Conservation (phyloP, 2,113 vertebrate genomes). For the Anseranas semipalmata region DNA sequence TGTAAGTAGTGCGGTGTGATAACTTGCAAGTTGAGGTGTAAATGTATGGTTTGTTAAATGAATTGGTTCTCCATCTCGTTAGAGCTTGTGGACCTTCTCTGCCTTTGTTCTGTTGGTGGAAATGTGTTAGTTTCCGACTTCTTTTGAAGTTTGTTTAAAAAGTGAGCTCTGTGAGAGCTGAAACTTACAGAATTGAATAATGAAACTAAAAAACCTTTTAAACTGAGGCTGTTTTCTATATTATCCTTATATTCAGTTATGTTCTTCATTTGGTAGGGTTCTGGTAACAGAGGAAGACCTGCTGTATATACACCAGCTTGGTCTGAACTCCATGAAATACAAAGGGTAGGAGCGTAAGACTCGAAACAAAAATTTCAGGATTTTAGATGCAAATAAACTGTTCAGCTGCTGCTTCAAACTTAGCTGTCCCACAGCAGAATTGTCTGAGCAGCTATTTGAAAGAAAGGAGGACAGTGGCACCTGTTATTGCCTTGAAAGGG, state of each 20-base stretch:
- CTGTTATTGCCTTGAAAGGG: slow-evolving; percentile 3
- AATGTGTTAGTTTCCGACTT: background rate
- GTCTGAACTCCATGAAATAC: background rate
- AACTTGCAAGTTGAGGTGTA: slow-evolving; percentile 60
- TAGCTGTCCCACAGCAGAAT: background rate
- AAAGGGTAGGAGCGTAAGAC: background rate
- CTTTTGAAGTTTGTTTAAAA: background rate
- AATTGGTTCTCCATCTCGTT: background rate
- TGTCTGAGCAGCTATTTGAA: background rate
- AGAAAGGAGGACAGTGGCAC: background rate
- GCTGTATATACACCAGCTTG: background rate
- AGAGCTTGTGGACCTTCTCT: slow-evolving; percentile 2
- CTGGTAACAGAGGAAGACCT: background rate
- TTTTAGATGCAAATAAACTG: slow-evolving; percentile 11
- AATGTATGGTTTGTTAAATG: slow-evolving; percentile 71
- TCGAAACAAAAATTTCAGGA: background rate
- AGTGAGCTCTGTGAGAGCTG: background rate
- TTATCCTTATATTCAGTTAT: background rate
- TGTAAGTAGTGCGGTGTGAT: slow-evolving; percentile 13
- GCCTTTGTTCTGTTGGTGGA: background rate
- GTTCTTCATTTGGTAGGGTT: background rate
- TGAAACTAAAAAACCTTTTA: background rate
- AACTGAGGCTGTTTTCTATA: background rate
- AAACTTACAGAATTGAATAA: background rate
- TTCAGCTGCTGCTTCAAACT: slow-evolving; percentile 31